phyloP scores from a whole-genome alignment of 2,113 vertebrate species.

The Oenanthe melanoleuca region DNA sequence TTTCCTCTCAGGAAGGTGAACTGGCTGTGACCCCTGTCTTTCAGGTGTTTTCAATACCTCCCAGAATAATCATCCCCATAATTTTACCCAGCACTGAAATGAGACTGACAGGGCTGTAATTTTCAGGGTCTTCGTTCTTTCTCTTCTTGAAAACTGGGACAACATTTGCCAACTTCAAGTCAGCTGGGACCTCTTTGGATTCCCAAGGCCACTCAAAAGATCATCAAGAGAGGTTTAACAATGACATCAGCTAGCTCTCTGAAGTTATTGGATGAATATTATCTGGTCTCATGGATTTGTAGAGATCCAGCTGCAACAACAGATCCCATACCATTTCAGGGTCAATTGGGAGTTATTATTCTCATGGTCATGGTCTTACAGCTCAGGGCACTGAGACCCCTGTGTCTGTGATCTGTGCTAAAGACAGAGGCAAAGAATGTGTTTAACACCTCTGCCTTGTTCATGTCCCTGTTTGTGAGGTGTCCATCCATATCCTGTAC shows the following conservation, averaged over 20 bases:
- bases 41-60: neutral
- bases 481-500: neutral
- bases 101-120: neutral
- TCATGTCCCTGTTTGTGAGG: neutral
- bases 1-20: neutral
- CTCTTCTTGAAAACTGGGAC: neutral
- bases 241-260: neutral
- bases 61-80: neutral
- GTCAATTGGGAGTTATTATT: neutral
- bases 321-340: neutral
- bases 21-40: neutral
- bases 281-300: neutral
- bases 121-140: neutral
- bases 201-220: neutral
- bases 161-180: neutral
- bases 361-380: neutral
- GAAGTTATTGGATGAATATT: neutral
- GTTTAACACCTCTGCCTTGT: neutral
- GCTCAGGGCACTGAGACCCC: neutral
- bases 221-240: neutral
- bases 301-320: neutral
- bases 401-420: neutral
- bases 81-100: neutral
- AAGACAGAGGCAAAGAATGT: neutral
- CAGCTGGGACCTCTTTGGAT: neutral